These are phyloP conservation scores for Neogale vison DNA, from an alignment of 2,113 vertebrate genomes.

Conservation along the genomic window DNA sequence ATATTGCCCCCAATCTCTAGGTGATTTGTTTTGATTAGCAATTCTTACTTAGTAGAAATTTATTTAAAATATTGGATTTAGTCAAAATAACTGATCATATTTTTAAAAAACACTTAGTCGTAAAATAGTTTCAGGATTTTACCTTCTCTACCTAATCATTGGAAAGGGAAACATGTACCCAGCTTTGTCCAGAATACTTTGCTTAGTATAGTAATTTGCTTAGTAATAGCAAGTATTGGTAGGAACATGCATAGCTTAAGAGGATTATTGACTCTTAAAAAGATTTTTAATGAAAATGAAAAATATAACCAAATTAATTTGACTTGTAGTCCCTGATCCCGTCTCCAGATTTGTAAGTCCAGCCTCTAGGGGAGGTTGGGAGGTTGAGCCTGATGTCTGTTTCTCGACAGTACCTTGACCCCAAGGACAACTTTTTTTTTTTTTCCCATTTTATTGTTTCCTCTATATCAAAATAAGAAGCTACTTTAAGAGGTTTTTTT, in stretches of 20 bases:
- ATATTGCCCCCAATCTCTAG: neutral
- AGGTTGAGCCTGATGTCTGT: fast-evolving
- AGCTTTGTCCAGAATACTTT: neutral
- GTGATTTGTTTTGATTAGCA: neutral
- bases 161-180: neutral
- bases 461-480: neutral
- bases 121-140: neutral
- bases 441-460: neutral
- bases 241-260: neutral
- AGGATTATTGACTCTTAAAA: neutral
- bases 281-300: neutral
- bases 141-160: neutral
- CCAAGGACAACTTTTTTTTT: too few relatives aligned
- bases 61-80: neutral
- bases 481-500: too few relatives aligned
- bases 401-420: neutral
- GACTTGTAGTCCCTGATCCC: neutral
- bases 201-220: too few relatives aligned
- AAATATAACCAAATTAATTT: fast-evolving
- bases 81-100: neutral
- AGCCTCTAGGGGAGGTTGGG: fast-evolving
- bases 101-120: neutral
- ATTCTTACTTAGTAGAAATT: neutral
- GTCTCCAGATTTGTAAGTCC: fast-evolving
- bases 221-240: too few relatives aligned